These are phyloP conservation scores for mouse (Mus musculus) DNA, from an alignment of 2,113 vertebrate species.

Conservation along the genomic window GRCm39 chr16:26337001-26337500, in stretches of 20 bases:
- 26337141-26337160: too few relatives aligned
- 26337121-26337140: too few relatives aligned
- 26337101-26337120: too few relatives aligned
- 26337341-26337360: background rate
- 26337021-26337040: background rate
- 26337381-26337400: background rate
- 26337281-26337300: too few relatives aligned
- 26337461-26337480: background rate
- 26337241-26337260: too few relatives aligned
- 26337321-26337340: fast-evolving
- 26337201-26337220: too few relatives aligned
- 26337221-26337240: too few relatives aligned
- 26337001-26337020: background rate
- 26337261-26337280: too few relatives aligned
- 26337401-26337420: background rate
- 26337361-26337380: background rate
- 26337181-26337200: too few relatives aligned
- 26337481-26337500: constrained; percentile 30
- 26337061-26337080: too few relatives aligned
- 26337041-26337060: background rate
- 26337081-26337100: too few relatives aligned
- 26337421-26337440: background rate
- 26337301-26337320: background rate
- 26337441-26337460: background rate
- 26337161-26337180: too few relatives aligned